Conservation (phyloP, 2,113 vertebrate genomes). For the Phyllostomus discolor region DNA sequence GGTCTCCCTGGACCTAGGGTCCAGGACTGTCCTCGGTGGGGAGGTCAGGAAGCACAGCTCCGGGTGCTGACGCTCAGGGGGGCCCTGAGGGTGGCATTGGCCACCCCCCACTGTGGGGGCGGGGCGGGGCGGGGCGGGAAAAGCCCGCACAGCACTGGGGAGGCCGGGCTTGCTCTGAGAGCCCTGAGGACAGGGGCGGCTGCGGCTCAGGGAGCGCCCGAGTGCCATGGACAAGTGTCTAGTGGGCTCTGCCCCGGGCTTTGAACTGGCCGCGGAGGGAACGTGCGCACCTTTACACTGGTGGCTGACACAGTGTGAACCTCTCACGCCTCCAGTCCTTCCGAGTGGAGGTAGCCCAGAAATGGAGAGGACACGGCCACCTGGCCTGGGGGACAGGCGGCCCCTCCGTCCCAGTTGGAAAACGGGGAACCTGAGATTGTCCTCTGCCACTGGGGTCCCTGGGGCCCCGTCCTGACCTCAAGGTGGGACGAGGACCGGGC, state of each 20-base stretch:
- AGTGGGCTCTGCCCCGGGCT: not conserved
- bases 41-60: accelerated
- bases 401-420: not conserved
- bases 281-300: not conserved
- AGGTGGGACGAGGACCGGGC: accelerated
- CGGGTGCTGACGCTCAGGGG: no score
- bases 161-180: not conserved
- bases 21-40: accelerated
- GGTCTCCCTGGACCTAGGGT: not conserved
- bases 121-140: not conserved
- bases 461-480: no score
- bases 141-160: accelerated
- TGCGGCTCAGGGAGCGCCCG: accelerated
- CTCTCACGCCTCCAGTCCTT: not conserved
- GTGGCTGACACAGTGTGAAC: not conserved
- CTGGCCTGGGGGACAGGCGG: accelerated
- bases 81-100: no score
- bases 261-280: not conserved
- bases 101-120: no score
- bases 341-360: no score
- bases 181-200: no score
- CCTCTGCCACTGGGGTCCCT: not conserved
- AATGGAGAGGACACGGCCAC: not conserved
- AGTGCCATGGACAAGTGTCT: not conserved
- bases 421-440: not conserved